These are phyloP conservation scores for Pollenia angustigena DNA, from an alignment of 2,888 invertebrate genomes.

Conservation along the genomic window DNA sequence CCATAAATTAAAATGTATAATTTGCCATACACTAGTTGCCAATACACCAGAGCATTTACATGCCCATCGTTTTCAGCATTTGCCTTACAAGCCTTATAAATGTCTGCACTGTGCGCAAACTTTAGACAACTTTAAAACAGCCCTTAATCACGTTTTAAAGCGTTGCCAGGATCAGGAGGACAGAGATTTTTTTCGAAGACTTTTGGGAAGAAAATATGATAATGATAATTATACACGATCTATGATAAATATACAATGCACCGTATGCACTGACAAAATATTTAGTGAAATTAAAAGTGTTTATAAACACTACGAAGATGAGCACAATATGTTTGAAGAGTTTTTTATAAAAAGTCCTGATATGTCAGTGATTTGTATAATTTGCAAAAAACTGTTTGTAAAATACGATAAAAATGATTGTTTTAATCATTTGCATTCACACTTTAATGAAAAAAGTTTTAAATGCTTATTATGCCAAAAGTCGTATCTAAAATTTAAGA, in stretches of 20 bases:
- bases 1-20: slow-evolving; percentile 61
- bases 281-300: not conserved
- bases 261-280: slow-evolving; percentile 35
- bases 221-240: not conserved
- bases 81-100: slow-evolving; percentile 70
- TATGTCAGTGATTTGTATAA: slow-evolving; percentile 23
- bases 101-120: slow-evolving; percentile 54
- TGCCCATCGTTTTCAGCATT: slow-evolving; percentile 66
- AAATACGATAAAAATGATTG: not conserved
- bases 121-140: slow-evolving; percentile 55
- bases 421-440: slow-evolving; percentile 19
- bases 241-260: slow-evolving; percentile 54
- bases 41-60: slow-evolving; percentile 14
- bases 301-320: slow-evolving; percentile 11
- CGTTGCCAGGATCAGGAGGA: slow-evolving; percentile 41
- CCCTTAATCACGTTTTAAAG: slow-evolving; percentile 51
- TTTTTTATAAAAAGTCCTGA: slow-evolving; percentile 14
- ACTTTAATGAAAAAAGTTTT: slow-evolving; percentile 45
- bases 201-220: not conserved
- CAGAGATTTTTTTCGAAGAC: not conserved
- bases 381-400: slow-evolving; percentile 21
- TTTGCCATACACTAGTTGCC: slow-evolving; percentile 57
- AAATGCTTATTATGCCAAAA: slow-evolving; percentile 27
- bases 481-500: slow-evolving; percentile 8
- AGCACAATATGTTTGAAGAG: slow-evolving; percentile 55